Base-by-base conservation (phyloP, 2,113 vertebrate genomes). In the Campylorhamphus procurvoides region DNA sequence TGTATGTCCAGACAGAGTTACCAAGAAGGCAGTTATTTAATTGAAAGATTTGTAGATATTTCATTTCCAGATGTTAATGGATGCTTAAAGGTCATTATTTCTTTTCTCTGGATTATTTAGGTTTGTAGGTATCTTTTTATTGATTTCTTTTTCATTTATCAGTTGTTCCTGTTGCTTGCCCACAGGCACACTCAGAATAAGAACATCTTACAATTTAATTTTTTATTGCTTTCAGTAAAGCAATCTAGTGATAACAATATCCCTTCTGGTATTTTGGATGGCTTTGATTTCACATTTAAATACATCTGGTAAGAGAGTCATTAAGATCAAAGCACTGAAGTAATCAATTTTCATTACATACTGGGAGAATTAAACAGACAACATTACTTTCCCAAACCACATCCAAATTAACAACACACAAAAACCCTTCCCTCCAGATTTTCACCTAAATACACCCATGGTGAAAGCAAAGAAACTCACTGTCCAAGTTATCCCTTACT, bases 271-370 rank as follows among this genome's bases (percentile, higher is more conserved):
- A 74, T 78, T 49, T 87, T 60, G 88, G 80, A 89, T 27, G 86
- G 42, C 39, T 93, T 94, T 86, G 68, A 85, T 80, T 47, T 77
- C 42, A 44, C 35, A 47, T 82, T 83, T 66, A 84, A 78, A 42
- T 69, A 62, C 55, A 80, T 63, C 69, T 80, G 42, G 86, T 83
- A 91, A 93, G 16, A 15, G 88, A 85, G 92, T 89, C 22, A n/a
- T 62, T 93, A 31, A 88, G 73, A 91, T 90, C 62, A 95, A 95
- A 81, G 23, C 44, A 85, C 23, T 66, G 20, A 73, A 91, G 29
- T 83, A 93, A 60, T 78, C 17, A 39, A 40, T 96, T 95, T 91
- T 82, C 23, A 53, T 58, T 86, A 81, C 24, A 22, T 62, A 56
- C 10, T 47, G 31, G 49, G 18, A 82, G 40, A 77, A 87, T 55